phyloP scores from a whole-genome alignment of 1,140 invertebrate species.

The Drosophila persimilis region DNA sequence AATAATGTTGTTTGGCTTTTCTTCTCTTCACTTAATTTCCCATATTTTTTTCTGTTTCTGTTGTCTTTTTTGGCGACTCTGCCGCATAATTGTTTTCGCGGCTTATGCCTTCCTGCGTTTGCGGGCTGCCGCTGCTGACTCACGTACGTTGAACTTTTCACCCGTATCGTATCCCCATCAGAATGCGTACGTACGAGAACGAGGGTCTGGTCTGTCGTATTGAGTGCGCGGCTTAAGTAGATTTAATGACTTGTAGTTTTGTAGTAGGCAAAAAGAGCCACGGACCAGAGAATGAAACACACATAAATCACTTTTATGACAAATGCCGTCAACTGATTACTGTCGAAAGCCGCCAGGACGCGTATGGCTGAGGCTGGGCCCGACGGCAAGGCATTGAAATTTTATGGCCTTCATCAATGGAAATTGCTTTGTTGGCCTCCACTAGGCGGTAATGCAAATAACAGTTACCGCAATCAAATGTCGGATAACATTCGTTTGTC shows the following conservation, averaged over 20 bases:
- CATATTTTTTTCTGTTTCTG: slow-evolving; percentile 17
- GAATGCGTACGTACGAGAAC: neutral
- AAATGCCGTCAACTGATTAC: slow-evolving; percentile 47
- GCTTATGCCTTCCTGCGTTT: slow-evolving; percentile 41
- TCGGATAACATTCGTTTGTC: slow-evolving; percentile 58
- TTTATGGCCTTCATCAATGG: slow-evolving; percentile 46
- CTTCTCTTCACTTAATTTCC: slow-evolving; percentile 10
- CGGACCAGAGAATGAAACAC: slow-evolving; percentile 24
- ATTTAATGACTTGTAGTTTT: slow-evolving; percentile 72
- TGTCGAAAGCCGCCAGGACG: slow-evolving; percentile 8
- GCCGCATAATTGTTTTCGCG: slow-evolving; percentile 65
- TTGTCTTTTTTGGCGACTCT: slow-evolving; percentile 38
- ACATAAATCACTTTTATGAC: slow-evolving; percentile 73
- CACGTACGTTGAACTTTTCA: slow-evolving; percentile 78
- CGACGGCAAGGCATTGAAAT: slow-evolving; percentile 23
- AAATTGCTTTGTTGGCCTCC: slow-evolving; percentile 20
- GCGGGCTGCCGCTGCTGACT: slow-evolving; percentile 47
- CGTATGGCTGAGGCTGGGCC: neutral
- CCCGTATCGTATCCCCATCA: slow-evolving; percentile 59
- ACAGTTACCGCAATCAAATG: slow-evolving; percentile 66
- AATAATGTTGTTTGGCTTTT: slow-evolving; percentile 50
- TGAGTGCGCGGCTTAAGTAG: slow-evolving; percentile 69
- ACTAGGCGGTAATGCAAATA: slow-evolving; percentile 18
- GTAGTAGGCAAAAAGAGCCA: slow-evolving; percentile 19
- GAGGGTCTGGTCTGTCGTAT: slow-evolving; percentile 21